Percentiles rank a stretch among this genome's conserved stretches.
Conservation (phyloP, 2,113 vertebrate genomes). For the Salvator merianae region DNA sequence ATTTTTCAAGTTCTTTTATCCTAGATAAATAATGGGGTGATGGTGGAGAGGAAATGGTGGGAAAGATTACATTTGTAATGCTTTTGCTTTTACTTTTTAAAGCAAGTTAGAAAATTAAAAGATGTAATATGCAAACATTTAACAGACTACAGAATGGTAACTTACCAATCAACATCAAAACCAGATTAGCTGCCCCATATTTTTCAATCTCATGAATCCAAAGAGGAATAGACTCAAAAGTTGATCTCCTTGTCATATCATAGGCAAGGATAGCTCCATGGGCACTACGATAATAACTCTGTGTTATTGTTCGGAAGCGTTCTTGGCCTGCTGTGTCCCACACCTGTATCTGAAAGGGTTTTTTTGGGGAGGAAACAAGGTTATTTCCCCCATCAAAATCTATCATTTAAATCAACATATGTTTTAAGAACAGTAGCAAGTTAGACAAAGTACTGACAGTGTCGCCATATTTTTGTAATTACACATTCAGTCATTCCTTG, state of each 20-base stretch:
- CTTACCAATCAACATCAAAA: conserved; percentile 92
- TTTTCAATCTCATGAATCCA: conserved; percentile 93
- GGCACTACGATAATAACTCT: conserved; percentile 97
- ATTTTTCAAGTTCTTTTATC: too few species aligned
- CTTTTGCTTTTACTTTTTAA: background rate
- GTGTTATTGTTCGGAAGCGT: conserved; percentile 97
- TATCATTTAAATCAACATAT: background rate
- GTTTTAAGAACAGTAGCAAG: background rate
- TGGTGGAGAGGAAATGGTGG: too few species aligned
- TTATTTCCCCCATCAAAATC: background rate
- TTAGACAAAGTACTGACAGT: too few species aligned
- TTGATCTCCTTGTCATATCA: conserved; percentile 87
- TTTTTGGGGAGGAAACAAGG: background rate
- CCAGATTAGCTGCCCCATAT: conserved; percentile 88
- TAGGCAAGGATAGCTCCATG: conserved; percentile 95
- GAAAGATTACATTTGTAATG: too few species aligned
- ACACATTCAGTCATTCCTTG: background rate
- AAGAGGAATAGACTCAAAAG: conserved; percentile 88
- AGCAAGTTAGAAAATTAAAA: background rate
- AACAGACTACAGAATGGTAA: conserved; percentile 5
- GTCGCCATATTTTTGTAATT: background rate
- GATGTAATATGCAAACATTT: background rate
- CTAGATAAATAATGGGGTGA: too few species aligned
- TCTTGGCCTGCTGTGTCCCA: conserved; percentile 99
- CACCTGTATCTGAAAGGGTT: conserved; percentile 88